Evolutionary conservation across 2,797 vertebrate species (phyloP).

Genomic region (Natrix natrix): DNA sequence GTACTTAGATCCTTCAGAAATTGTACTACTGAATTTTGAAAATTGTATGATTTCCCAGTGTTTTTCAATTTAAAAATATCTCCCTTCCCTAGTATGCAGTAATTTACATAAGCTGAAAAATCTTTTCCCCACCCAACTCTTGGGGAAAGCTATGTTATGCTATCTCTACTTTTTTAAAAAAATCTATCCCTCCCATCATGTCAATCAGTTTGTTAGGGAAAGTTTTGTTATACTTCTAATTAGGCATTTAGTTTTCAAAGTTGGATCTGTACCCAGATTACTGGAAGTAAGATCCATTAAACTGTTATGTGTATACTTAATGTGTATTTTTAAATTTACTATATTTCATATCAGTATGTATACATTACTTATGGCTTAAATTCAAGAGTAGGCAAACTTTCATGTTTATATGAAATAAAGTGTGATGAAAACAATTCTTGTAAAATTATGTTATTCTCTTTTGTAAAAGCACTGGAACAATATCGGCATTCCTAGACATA

Average conservation of each 20-base stretch:
- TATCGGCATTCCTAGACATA: background rate
- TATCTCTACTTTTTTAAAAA: background rate
- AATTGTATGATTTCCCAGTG: background rate
- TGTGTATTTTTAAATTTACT: background rate
- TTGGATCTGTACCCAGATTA: background rate
- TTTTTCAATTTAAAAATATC: background rate
- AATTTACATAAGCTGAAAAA: background rate
- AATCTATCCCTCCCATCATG: background rate
- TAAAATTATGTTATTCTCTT: background rate
- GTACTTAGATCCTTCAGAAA: background rate
- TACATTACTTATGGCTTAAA: background rate
- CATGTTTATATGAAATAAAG: background rate
- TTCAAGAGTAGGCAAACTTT: background rate
- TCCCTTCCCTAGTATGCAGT: background rate
- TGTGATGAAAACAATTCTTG: background rate
- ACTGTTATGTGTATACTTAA: background rate
- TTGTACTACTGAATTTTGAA: background rate
- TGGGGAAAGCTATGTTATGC: background rate
- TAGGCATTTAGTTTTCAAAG: background rate
- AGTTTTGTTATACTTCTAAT: background rate
- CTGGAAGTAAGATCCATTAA: background rate
- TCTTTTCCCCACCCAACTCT: background rate
- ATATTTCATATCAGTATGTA: background rate
- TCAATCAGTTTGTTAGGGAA: background rate
- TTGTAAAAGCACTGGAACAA: background rate